Conservation (phyloP, 2,113 vertebrate species). For the Delphinus delphis region DNA sequence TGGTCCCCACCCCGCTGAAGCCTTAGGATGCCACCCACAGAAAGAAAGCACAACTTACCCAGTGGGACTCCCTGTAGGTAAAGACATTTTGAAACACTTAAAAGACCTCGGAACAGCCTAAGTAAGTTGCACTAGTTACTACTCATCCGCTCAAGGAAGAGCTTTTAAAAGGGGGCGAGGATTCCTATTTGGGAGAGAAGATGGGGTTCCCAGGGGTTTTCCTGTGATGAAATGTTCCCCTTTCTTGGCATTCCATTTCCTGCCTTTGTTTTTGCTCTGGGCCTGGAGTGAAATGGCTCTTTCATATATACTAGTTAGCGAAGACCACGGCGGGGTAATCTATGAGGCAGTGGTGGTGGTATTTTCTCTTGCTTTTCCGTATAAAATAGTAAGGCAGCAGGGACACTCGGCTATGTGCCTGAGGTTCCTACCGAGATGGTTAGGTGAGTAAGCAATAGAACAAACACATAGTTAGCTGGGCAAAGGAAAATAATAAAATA, state of each 20-base stretch:
- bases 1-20: background rate
- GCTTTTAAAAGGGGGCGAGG: background rate
- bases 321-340: background rate
- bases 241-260: slow-evolving; percentile 55
- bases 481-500: slow-evolving; percentile 71
- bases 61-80: background rate
- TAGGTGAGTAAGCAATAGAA: slow-evolving; percentile 77
- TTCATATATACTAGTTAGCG: slow-evolving; percentile 35
- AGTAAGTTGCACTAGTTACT: background rate
- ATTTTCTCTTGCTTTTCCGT: slow-evolving; percentile 72
- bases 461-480: slow-evolving; percentile 67
- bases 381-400: slow-evolving; percentile 57
- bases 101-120: background rate
- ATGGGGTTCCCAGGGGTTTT: background rate
- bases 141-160: background rate
- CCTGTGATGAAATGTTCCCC: slow-evolving; percentile 37
- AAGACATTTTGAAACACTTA: background rate
- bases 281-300: slow-evolving; percentile 72
- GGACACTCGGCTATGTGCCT: slow-evolving; percentile 55
- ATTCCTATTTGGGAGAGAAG: slow-evolving; percentile 41
- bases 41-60: background rate
- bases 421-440: slow-evolving; percentile 55
- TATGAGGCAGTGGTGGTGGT: slow-evolving; percentile 26
- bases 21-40: background rate
- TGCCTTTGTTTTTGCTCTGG: slow-evolving; percentile 78